Conservation (phyloP, 2,113 vertebrate genomes). For the Corythornis vintsioides region DNA sequence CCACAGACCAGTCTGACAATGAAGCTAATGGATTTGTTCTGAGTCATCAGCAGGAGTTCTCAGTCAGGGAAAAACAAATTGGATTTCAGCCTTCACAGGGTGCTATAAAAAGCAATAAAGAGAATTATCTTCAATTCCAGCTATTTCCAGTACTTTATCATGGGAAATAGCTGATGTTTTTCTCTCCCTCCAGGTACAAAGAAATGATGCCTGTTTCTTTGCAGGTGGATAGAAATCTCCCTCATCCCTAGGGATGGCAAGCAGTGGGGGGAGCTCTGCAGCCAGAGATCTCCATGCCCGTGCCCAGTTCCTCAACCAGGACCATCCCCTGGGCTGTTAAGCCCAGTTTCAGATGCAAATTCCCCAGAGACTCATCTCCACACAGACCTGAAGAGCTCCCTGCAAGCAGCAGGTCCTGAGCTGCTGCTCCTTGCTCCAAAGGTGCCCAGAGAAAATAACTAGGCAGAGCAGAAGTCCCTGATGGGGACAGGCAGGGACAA, state of each 20-base stretch:
- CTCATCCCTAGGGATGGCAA: rapidly evolving
- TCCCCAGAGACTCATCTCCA: not conserved
- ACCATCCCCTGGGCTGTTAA: not conserved
- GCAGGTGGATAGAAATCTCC: not conserved
- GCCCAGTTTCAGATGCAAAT: not conserved
- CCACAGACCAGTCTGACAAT: constrained; percentile 33
- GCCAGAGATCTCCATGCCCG: not conserved
- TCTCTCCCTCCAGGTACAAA: constrained; percentile 36
- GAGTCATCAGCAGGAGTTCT: constrained; percentile 35
- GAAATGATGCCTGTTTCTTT: constrained; percentile 28
- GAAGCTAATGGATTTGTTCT: constrained; percentile 46
- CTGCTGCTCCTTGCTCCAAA: not conserved
- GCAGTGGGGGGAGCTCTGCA: not conserved
- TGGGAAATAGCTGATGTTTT: constrained; percentile 23
- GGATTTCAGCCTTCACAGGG: constrained; percentile 33
- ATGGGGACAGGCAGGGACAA: not conserved
- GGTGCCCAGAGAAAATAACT: not conserved
- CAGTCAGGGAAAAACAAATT: constrained; percentile 36
- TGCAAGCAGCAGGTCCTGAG: not conserved
- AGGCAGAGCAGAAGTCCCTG: not conserved
- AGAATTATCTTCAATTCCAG: constrained; percentile 60
- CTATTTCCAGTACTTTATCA: constrained; percentile 50
- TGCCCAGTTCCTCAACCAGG: not conserved
- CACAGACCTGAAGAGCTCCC: not conserved
- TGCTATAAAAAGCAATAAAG: constrained; percentile 58